Percentiles rank a stretch among this genome's conserved stretches.
Conservation (phyloP, 2,113 vertebrate species). For the cattle (Bos taurus) region ARS-UCD2.0 NC_037352.1:2782001-2782500, state of each 20-base stretch:
- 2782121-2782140: background rate
- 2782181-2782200: background rate
- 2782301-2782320: background rate
- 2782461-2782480: slow-evolving; percentile 51
- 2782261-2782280: background rate
- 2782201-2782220: background rate
- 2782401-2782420: slow-evolving; percentile 24
- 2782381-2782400: slow-evolving; percentile 10
- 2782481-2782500: background rate
- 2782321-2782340: background rate
- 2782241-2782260: background rate
- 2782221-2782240: background rate
- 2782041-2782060: background rate
- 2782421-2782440: slow-evolving; percentile 60
- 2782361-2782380: background rate
- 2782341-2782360: background rate
- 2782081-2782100: background rate
- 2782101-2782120: background rate
- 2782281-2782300: background rate
- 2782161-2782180: background rate
- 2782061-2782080: background rate
- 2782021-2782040: background rate
- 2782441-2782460: slow-evolving; percentile 59
- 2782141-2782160: background rate
- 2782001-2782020: background rate